Evolutionary conservation across 2,113 vertebrate genomes (phyloP).

Genomic region (Cacatua alba): DNA sequence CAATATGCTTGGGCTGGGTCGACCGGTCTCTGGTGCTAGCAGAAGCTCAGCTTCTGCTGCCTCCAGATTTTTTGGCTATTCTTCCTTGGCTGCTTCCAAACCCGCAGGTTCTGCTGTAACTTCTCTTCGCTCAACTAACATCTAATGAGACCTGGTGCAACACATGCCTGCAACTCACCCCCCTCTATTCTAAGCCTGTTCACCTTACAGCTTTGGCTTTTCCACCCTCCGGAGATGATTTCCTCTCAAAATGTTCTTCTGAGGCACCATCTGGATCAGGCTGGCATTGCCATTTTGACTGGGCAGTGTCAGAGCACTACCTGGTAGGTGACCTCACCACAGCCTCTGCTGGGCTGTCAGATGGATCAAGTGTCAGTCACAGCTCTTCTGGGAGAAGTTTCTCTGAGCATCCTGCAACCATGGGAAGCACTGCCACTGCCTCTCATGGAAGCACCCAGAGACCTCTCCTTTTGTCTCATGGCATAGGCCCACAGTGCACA

Average conservation of each 20-base stretch:
- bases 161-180: neutral
- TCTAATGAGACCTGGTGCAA: neutral
- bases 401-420: neutral
- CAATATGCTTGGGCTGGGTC: constrained; percentile 70
- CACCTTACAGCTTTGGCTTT: neutral
- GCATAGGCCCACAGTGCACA: neutral
- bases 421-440: neutral
- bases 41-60: constrained; percentile 16
- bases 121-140: constrained; percentile 11
- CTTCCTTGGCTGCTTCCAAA: constrained; percentile 2
- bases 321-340: neutral
- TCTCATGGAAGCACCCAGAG: neutral
- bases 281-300: neutral
- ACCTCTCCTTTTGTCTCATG: neutral
- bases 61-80: constrained; percentile 47
- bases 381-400: neutral
- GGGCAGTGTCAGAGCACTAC: neutral
- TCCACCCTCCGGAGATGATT: neutral
- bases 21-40: constrained; percentile 37
- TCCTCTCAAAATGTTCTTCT: neutral
- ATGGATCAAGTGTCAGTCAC: neutral
- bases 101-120: constrained; percentile 16
- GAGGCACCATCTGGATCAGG: neutral
- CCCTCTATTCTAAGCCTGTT: neutral
- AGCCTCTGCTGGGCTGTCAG: neutral